A percentile compares a stretch with the other conserved stretches of the same genome.
These are phyloP conservation scores for Malacosoma neustria DNA, from an alignment of 2,888 invertebrate genomes.

Conservation along the genomic window DNA sequence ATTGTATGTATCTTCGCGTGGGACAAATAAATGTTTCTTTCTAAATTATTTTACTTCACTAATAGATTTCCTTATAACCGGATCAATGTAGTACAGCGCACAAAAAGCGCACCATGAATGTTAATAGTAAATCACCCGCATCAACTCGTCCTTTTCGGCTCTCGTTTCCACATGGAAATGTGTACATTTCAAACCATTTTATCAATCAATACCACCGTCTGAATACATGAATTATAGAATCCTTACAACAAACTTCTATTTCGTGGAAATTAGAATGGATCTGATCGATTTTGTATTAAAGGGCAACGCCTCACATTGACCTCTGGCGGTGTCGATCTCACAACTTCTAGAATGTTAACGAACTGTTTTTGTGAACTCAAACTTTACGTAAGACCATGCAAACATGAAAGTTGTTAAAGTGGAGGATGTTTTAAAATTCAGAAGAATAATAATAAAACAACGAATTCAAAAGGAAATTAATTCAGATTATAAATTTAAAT, in stretches of 20 bases:
- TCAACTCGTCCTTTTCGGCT: neutral
- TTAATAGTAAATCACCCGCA: neutral
- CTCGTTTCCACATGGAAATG: neutral
- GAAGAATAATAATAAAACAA: no score
- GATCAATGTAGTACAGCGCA: neutral
- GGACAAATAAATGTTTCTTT: no score
- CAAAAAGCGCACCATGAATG: neutral
- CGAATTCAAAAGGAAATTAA: no score
- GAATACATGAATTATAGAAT: neutral
- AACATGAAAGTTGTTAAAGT: no score
- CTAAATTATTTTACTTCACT: no score
- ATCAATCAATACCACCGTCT: neutral
- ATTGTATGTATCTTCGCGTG: no score
- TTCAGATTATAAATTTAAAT: no score
- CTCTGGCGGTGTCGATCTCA: neutral
- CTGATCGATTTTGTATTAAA: neutral
- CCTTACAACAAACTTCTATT: neutral
- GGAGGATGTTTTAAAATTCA: no score
- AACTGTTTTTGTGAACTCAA: no score
- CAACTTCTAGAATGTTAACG: neutral
- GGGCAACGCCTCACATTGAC: neutral
- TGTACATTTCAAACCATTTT: neutral
- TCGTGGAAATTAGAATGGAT: neutral
- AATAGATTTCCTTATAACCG: no score
- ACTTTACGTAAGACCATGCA: no score